These are phyloP conservation scores for Arbacia lixula DNA, from an alignment of 53 echinoderm and acorn worm species.

Conservation along the genomic window DNA sequence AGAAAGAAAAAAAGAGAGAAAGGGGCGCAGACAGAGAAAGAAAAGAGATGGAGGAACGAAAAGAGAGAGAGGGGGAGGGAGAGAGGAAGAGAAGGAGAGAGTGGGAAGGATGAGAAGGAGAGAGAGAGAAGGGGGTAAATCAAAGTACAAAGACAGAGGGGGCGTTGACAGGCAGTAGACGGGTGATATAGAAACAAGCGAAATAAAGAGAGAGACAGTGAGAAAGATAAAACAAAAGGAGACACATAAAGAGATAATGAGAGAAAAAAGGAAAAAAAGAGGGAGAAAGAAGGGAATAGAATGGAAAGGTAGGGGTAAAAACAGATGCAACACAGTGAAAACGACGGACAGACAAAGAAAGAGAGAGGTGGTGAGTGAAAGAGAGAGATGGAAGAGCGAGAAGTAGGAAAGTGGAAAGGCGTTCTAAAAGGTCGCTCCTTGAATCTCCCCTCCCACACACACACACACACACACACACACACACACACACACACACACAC, in stretches of 20 bases:
- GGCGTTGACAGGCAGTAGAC: background rate
- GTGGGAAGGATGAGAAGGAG: background rate
- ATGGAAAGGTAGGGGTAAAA: background rate
- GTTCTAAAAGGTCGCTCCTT: no score
- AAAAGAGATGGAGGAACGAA: background rate
- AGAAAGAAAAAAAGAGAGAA: no score
- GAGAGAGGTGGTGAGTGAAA: no score
- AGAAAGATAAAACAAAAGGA: background rate
- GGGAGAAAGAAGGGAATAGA: background rate
- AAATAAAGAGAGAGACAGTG: background rate
- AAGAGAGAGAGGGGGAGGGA: background rate
- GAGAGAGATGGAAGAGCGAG: no score
- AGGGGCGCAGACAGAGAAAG: background rate
- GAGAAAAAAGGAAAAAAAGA: no score
- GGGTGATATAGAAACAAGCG: background rate
- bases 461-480: no score
- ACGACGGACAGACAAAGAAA: background rate
- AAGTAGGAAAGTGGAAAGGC: no score
- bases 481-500: no score
- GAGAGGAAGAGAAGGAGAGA: background rate
- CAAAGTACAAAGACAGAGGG: background rate
- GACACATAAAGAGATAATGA: no score
- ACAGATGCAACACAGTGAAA: background rate
- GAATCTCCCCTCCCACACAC: no score
- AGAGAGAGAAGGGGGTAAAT: background rate